These are phyloP conservation scores for Clistopyga incitator DNA, from an alignment of 2,888 invertebrate genomes.

Conservation along the genomic window DNA sequence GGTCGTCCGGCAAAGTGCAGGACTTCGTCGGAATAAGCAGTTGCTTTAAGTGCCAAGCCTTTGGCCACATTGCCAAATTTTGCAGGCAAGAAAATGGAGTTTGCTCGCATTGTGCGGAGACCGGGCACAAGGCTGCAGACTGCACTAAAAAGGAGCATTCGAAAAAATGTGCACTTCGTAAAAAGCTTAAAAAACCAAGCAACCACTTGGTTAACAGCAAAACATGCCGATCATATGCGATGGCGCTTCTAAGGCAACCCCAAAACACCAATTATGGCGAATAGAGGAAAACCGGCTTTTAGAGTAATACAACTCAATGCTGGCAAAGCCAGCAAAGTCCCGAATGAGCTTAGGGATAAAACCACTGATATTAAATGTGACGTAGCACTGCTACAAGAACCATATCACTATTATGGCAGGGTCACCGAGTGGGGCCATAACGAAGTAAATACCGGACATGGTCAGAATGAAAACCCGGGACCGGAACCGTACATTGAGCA, in stretches of 20 bases:
- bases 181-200: background rate
- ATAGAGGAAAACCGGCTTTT: background rate
- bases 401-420: slow-evolving; percentile 21
- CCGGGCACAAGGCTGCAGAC: background rate
- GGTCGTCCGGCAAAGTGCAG: slow-evolving; percentile 3
- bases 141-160: background rate
- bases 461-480: background rate
- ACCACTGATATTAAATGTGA: background rate
- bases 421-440: background rate
- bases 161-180: background rate
- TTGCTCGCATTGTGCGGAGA: slow-evolving; percentile 18
- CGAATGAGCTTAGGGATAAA: slow-evolving; percentile 1
- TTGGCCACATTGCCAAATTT: slow-evolving; percentile 27
- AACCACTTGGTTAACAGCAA: background rate
- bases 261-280: slow-evolving; percentile 5
- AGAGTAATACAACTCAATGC: slow-evolving; percentile 28
- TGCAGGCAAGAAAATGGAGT: background rate
- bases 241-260: background rate
- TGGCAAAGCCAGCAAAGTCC: background rate
- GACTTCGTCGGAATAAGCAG: slow-evolving; percentile 26
- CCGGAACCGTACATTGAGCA: slow-evolving; percentile 16
- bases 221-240: background rate
- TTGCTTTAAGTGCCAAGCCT: slow-evolving; percentile 46
- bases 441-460: background rate
- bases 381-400: slow-evolving; percentile 54